Conservation (phyloP, 2,113 vertebrate genomes). For the human (Homo sapiens) region DNA sequence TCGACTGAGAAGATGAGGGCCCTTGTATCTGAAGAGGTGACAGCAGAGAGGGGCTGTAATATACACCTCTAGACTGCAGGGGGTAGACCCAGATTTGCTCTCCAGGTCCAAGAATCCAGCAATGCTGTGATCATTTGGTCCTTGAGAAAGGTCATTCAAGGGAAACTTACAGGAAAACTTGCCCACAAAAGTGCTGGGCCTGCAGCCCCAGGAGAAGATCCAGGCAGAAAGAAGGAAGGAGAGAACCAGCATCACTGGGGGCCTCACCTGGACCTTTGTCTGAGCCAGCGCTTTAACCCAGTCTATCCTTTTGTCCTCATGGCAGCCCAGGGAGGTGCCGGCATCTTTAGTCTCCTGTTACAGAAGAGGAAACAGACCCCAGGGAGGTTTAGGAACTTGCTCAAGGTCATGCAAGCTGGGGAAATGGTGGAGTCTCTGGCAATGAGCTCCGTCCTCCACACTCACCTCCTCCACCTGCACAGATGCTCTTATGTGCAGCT, state of each 20-base stretch:
- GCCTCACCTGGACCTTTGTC: accelerated
- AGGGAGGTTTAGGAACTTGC: neutral
- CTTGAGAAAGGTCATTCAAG: neutral
- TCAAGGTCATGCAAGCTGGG: neutral
- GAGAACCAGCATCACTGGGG: accelerated
- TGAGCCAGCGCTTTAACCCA: neutral
- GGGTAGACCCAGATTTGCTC: neutral
- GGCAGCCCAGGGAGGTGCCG: too few relatives aligned
- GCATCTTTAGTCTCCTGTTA: neutral
- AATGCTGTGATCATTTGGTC: neutral
- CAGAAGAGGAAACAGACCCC: neutral
- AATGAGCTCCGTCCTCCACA: accelerated
- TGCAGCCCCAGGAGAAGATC: neutral
- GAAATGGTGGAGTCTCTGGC: neutral
- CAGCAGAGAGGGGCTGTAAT: accelerated
- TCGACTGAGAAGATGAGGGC: neutral
- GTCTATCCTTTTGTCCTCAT: accelerated
- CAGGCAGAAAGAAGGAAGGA: neutral
- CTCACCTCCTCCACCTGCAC: accelerated
- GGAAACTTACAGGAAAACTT: neutral
- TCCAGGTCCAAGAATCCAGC: neutral
- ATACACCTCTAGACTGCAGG: neutral
- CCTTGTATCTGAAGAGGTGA: neutral
- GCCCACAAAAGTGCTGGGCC: neutral
- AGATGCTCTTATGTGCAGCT: neutral